Conservation (phyloP, 30 jellyfish, hydroid and myxozoan genomes). For the Aurelia sp. region DNA sequence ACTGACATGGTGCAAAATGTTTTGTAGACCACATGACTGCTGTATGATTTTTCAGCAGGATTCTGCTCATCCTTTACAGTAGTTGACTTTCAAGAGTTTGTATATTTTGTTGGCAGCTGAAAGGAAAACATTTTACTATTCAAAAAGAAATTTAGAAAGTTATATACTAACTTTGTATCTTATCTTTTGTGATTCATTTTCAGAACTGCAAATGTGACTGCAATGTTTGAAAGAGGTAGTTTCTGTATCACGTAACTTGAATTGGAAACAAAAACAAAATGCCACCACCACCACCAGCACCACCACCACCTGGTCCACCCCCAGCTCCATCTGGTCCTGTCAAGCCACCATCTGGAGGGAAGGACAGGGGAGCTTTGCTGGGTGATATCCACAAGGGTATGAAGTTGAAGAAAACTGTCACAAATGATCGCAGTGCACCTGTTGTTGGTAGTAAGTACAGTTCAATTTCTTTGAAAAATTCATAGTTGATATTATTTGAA, state of each 20-base stretch:
- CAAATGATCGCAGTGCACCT: conserved; percentile 89
- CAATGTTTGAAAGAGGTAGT: too few relatives aligned
- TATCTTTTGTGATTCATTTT: background rate
- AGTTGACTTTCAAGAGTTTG: too few relatives aligned
- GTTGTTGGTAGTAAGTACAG: conserved; percentile 68
- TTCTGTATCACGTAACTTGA: background rate
- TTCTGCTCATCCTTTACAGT: too few relatives aligned
- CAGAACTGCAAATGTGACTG: conserved; percentile 5
- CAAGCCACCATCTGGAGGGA: conserved; percentile 77
- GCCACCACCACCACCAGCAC: conserved; percentile 94
- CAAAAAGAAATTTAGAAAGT: too few relatives aligned
- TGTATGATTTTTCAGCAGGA: too few relatives aligned
- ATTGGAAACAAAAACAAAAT: conserved; percentile 14
- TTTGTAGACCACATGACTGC: too few relatives aligned
- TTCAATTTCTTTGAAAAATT: background rate
- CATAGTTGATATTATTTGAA: background rate
- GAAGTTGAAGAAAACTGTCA: conserved; percentile 81
- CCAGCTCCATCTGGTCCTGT: conserved; percentile 65
- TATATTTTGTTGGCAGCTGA: too few relatives aligned
- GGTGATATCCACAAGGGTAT: conserved; percentile 81
- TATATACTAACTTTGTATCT: background rate
- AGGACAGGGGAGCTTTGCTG: conserved; percentile 76
- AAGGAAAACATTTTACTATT: too few relatives aligned
- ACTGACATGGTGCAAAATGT: too few relatives aligned
- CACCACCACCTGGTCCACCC: conserved; percentile 88